Evolutionary conservation across 2,888 invertebrate species (phyloP).

Genomic region (Disparrhopalites patrizii): DNA sequence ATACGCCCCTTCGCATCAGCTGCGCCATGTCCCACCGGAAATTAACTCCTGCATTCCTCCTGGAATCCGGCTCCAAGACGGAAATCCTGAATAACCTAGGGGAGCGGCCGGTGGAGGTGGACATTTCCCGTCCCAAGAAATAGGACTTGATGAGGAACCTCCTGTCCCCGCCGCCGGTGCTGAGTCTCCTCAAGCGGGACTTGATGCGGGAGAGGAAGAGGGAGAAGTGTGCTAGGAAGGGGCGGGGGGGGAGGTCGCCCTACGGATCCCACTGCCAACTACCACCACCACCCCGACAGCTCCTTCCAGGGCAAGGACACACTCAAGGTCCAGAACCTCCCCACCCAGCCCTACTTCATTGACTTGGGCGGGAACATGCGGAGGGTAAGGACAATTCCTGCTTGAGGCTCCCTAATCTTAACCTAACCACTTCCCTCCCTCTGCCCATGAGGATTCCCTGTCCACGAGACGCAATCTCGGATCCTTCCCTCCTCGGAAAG

Average conservation of each 20-base stretch:
- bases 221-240: slow-evolving; percentile 21
- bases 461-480: too few relatives aligned
- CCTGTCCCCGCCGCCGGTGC: slow-evolving; percentile 39
- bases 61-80: slow-evolving; percentile 77
- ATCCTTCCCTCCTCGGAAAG: too few relatives aligned
- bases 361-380: slow-evolving; percentile 92
- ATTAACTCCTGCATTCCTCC: slow-evolving; percentile 79
- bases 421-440: too few relatives aligned
- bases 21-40: slow-evolving; percentile 90
- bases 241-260: slow-evolving; percentile 73
- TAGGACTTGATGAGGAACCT: slow-evolving; percentile 60
- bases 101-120: slow-evolving; percentile 82
- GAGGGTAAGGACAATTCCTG: slow-evolving; percentile 58
- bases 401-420: too few relatives aligned
- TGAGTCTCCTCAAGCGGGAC: slow-evolving; percentile 43
- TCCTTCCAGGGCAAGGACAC: slow-evolving; percentile 71
- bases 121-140: slow-evolving; percentile 83
- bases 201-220: slow-evolving; percentile 44
- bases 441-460: too few relatives aligned
- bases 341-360: slow-evolving; percentile 85
- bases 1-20: slow-evolving; percentile 88
- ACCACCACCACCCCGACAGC: slow-evolving; percentile 79
- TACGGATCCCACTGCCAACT: slow-evolving; percentile 91
- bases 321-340: slow-evolving; percentile 77
- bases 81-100: slow-evolving; percentile 73